Conservation (phyloP, 1,140 invertebrate species). For the Drosophila azteca region DNA sequence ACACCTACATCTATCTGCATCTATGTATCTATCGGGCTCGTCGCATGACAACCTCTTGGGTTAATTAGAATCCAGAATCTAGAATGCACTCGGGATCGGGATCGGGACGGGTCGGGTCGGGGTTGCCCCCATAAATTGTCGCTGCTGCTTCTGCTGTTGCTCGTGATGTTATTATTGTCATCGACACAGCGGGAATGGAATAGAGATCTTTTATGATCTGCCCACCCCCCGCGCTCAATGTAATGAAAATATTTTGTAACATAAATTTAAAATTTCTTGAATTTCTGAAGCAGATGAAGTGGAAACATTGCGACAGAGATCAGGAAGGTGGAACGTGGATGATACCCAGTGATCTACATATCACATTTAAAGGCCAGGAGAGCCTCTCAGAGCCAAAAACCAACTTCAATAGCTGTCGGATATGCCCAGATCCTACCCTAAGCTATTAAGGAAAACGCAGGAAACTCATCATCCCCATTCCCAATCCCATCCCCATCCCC, state of each 20-base stretch:
- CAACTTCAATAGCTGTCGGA: no score
- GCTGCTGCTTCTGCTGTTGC: conserved; percentile 24
- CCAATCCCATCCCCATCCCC: no score
- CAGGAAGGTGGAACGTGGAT: no score
- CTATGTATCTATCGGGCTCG: conserved; percentile 9
- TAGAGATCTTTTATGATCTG: conserved; percentile 22
- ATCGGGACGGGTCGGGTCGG: neutral
- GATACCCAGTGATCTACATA: no score
- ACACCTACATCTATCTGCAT: conserved; percentile 30
- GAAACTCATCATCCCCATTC: no score
- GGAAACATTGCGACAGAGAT: conserved; percentile 18
- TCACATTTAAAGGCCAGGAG: no score
- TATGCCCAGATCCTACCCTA: no score
- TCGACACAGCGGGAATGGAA: conserved; percentile 46
- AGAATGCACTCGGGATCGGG: conserved; percentile 19
- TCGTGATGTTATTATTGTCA: conserved; percentile 51
- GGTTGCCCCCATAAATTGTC: conserved; percentile 45
- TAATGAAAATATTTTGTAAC: conserved; percentile 73
- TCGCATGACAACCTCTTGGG: conserved; percentile 37
- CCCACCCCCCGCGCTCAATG: conserved; percentile 2
- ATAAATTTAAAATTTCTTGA: conserved; percentile 66
- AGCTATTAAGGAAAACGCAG: no score
- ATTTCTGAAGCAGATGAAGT: conserved; percentile 15
- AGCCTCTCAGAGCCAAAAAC: no score
- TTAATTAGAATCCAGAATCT: conserved; percentile 57